Evolutionary conservation across 2,113 vertebrate genomes (phyloP), one percentile per base, ranked within the genome.

Genomic region (Gopherus flavomarginatus): DNA sequence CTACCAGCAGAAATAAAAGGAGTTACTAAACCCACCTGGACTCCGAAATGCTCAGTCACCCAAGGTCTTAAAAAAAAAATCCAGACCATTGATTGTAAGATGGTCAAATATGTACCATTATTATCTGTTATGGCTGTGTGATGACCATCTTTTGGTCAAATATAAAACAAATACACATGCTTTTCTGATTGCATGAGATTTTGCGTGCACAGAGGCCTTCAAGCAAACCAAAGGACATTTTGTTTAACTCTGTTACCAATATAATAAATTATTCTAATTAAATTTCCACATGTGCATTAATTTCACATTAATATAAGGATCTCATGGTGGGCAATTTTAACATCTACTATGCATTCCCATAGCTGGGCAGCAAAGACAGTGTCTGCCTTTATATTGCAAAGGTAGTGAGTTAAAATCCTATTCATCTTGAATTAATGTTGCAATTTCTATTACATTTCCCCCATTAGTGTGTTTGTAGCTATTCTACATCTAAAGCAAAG

Each of bases 281-380:
- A 86, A 81, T 90, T 78, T 62, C 29, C 90, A 85, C 86, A 47
- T 24, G 5, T 86, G 80, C 69, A 80, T 52, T 69, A 90, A 93
- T 87, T 92, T 90, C 11, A 62, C 27, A 62, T 62, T 62, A 62
- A 62, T 62, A 62, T 31, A 62, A 31, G 27, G 57, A 62, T 62
- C 12, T 12, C 27, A 11, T 62, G 12, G 57, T 62, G 29, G 57
- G 93, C 95, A 96, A 97, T 95, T 94, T 95, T 95, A 96, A 95
- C 90, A 49, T 91, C 87, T 90, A 81, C 87, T 88, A 81, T 88
- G 27, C 16, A 11, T 93, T 96, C 53, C 85, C 86, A 62, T 77
- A 85, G 72, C 38, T 72, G 90, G 83, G 87, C 92, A 95, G 86
- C 62, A 69, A 50, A n/a, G 88, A 95, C 93, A 89, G 78, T 88